Percentiles rank a stretch among this genome's conserved stretches.
Evolutionary conservation across 2,888 invertebrate species (phyloP).

Genomic region (Chouioia cunea): DNA sequence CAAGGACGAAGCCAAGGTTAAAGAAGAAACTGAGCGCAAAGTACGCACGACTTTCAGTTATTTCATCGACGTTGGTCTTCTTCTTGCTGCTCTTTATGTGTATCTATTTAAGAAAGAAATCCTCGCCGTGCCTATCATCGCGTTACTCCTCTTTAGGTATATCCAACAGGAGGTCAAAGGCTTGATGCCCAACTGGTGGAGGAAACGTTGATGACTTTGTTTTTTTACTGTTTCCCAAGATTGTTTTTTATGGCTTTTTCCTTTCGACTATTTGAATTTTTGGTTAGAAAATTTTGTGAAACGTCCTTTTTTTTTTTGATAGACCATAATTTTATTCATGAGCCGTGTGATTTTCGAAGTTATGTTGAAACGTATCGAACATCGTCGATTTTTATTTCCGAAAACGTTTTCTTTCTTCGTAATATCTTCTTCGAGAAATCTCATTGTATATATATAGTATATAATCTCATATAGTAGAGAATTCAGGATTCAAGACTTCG

Average conservation of each 20-base stretch:
- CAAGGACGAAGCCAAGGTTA: slow-evolving; percentile 34
- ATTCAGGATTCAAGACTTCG: not conserved
- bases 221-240: slow-evolving; percentile 34
- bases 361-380: too few relatives aligned
- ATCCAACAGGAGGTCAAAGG: slow-evolving; percentile 75
- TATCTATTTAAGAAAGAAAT: slow-evolving; percentile 85
- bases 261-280: too few relatives aligned
- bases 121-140: slow-evolving; percentile 83
- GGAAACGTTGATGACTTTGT: slow-evolving; percentile 38
- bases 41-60: slow-evolving; percentile 80
- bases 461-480: not conserved
- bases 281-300: too few relatives aligned
- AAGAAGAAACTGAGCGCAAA: slow-evolving; percentile 74
- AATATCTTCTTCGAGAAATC: not conserved
- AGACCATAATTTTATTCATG: too few relatives aligned
- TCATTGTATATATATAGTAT: not conserved
- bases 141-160: slow-evolving; percentile 83
- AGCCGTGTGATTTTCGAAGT: too few relatives aligned
- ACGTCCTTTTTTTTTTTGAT: too few relatives aligned
- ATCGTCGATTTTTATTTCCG: too few relatives aligned
- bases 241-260: too few relatives aligned
- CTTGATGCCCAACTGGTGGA: slow-evolving; percentile 57
- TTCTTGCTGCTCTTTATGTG: slow-evolving; percentile 83
- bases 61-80: slow-evolving; percentile 80
- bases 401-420: slow-evolving; percentile 1